Evolutionary conservation across 2,113 vertebrate genomes (phyloP).

Genomic region (Oriolus oriolus): DNA sequence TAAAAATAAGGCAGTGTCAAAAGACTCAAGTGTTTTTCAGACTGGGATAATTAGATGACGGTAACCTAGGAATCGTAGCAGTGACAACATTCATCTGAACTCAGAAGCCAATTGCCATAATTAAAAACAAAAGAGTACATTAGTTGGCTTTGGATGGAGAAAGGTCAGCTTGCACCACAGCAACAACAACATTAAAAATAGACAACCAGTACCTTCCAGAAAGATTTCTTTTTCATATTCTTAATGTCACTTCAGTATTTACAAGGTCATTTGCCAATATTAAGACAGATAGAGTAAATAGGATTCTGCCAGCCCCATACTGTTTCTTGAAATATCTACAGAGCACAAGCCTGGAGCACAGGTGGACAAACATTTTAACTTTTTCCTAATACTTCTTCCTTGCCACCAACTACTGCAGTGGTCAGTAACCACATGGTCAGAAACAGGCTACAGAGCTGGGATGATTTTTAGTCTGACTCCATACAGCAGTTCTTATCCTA

Average conservation of each 20-base stretch:
- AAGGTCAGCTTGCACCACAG: background rate
- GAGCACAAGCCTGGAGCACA: background rate
- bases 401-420: background rate
- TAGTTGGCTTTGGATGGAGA: background rate
- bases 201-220: background rate
- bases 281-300: background rate
- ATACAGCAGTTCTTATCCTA: background rate
- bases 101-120: background rate
- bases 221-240: background rate
- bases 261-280: background rate
- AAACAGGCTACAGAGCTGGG: background rate
- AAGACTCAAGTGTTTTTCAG: background rate
- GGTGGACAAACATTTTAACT: background rate
- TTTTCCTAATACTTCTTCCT: background rate
- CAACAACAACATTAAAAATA: accelerated
- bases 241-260: background rate
- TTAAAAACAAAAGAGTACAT: background rate
- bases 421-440: background rate
- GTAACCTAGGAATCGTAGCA: background rate
- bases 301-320: background rate
- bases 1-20: background rate
- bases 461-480: accelerated
- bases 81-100: background rate
- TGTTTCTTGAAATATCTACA: background rate
- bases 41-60: background rate